Evolutionary conservation across 1,140 invertebrate species (phyloP), one percentile per base, ranked within the genome.

Genomic region (Ectropis grisescens): DNA sequence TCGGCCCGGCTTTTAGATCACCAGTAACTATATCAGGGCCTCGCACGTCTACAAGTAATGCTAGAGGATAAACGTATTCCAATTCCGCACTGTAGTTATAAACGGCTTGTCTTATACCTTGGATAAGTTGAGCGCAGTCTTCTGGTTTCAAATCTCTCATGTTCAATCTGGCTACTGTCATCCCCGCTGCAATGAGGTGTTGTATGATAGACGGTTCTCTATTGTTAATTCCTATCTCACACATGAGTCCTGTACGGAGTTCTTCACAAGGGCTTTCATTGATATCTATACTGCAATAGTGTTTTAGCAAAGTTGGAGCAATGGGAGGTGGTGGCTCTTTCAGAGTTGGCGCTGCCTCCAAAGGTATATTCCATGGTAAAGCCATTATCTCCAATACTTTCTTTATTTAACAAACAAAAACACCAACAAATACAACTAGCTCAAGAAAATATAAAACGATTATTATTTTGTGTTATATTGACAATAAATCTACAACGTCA

Each of bases 1-100:
- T 45, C 10, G 60, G 59, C 3, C 71, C 72, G 29, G 59, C 58
- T 58, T 79, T 76, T 12, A 82, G 59, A 41, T 65, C 56, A 15
- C 82, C 79, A 7, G 66, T 74, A 19, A 76, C 44, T 46, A 84
- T 84, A 34, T 83, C 74, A 15, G 79, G 79, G 0, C 79, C 74
- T 34, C 58, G 54, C 7, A 82, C 68, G 44, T 84, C 68, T 10
- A 82, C 58, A n/a, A 82, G 62, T 12, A 82, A 36, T 12, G 68
- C 81, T 14, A 84, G 56, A 13, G 82, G 79, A 41, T 82, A 75
- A 11, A 82, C 65, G 35, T 68, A 82, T 41, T 79, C 57, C 34
- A 82, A 47, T 54, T 82, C 78, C 12, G 66, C 58, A 35, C 78
- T 82, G 13, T 79, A 82, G 58, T 78, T 79, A 37, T 69, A 75